A percentile compares a stretch with the other conserved stretches of the same genome.
These are phyloP conservation scores for Perca schrenkii DNA, from an alignment of 2,113 vertebrate genomes.

Conservation along the genomic window DNA sequence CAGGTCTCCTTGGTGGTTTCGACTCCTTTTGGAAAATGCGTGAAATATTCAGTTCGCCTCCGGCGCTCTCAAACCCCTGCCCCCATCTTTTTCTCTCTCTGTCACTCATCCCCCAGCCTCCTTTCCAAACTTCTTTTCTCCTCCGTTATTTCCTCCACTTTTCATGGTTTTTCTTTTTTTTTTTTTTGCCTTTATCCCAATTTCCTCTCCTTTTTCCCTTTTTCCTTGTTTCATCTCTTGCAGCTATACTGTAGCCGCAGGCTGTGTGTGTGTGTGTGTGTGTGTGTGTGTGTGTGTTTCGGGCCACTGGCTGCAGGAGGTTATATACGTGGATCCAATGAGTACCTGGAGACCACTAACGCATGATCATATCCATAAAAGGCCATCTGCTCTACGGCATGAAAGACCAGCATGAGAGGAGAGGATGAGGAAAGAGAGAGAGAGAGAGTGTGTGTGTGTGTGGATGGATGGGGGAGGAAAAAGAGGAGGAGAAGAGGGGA, in stretches of 20 bases:
- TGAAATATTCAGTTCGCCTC: constrained; percentile 76
- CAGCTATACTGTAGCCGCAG: constrained; percentile 32
- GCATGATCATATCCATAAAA: constrained; percentile 79
- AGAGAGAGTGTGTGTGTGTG: background rate
- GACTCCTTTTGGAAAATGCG: constrained; percentile 44
- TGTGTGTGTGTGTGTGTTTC: constrained; percentile 33
- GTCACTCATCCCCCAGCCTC: constrained; percentile 9
- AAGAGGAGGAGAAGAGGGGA: background rate
- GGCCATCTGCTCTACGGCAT: constrained; percentile 67
- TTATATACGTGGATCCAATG: constrained; percentile 59
- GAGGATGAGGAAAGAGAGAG: background rate
- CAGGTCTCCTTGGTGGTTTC: constrained; percentile 72
- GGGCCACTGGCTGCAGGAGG: constrained; percentile 33
- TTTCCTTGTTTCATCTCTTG: constrained; percentile 1
- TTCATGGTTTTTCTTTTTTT: background rate
- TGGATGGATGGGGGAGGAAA: constrained; percentile 13
- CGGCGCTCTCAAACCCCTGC: constrained; percentile 38
- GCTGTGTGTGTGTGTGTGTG: constrained; percentile 33
- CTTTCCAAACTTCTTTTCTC: constrained; percentile 21
- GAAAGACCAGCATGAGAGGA: background rate
- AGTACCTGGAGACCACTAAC: constrained; percentile 78
- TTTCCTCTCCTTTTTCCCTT: constrained; percentile 12
- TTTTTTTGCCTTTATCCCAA: constrained; percentile 1
- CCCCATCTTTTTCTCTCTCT: constrained; percentile 21
- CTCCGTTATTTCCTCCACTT: background rate